These are phyloP conservation scores for Hetaerina americana DNA, from an alignment of 1,140 invertebrate species.

Conservation along the genomic window DNA sequence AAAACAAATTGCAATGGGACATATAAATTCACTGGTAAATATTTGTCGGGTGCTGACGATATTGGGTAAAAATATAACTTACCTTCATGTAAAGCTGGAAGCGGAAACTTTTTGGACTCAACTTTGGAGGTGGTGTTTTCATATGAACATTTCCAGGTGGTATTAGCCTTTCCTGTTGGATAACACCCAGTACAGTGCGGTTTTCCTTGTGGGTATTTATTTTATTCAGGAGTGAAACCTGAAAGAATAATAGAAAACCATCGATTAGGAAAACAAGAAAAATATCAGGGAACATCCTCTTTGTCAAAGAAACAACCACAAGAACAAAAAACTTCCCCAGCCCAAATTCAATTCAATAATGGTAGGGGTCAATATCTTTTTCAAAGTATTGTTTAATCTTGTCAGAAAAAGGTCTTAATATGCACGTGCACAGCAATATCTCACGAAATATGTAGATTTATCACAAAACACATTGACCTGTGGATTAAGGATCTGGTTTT, in stretches of 20 bases:
- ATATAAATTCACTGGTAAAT: too few species aligned
- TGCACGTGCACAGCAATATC: too few species aligned
- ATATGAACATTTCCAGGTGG: background rate
- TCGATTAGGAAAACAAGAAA: background rate
- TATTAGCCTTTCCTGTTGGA: background rate
- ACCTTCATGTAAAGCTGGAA: background rate
- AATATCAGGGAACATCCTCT: background rate
- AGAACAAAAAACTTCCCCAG: background rate
- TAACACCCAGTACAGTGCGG: background rate
- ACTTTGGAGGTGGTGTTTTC: background rate
- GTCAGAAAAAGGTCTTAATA: too few species aligned
- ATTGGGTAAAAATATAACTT: too few species aligned
- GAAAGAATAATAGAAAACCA: background rate
- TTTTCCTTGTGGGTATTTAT: background rate
- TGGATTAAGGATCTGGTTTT: too few species aligned
- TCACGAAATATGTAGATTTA: too few species aligned
- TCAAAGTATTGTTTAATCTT: too few species aligned
- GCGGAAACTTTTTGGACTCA: background rate
- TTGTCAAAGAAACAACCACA: background rate
- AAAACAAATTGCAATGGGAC: too few species aligned
- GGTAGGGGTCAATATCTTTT: too few species aligned
- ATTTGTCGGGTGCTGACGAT: too few species aligned
- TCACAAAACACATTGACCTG: too few species aligned
- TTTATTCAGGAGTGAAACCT: background rate
- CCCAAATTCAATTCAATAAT: too few species aligned